Percentiles rank a stretch among this genome's conserved stretches.
Evolutionary conservation across 1,140 invertebrate genomes (phyloP).

Genomic region (Prorops nasuta): DNA sequence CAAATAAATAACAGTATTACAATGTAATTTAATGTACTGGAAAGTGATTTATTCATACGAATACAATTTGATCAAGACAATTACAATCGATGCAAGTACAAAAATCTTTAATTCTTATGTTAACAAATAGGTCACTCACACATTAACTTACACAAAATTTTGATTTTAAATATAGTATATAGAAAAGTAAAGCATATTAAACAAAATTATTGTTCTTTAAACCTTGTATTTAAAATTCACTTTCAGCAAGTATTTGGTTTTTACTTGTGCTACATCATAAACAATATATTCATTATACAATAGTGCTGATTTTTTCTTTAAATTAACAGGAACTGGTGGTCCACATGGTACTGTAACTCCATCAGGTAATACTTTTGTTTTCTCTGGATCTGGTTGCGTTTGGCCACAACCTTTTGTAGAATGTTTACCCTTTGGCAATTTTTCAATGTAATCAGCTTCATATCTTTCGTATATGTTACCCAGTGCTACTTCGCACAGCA

Average conservation of each 20-base stretch:
- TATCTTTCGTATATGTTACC: slow-evolving; percentile 84
- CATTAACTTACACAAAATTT: too few relatives aligned
- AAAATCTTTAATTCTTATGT: too few relatives aligned
- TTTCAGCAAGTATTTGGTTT: slow-evolving; percentile 76
- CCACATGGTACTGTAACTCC: slow-evolving; percentile 80
- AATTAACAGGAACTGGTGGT: slow-evolving; percentile 45
- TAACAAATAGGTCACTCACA: too few relatives aligned
- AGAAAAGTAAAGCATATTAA: neutral
- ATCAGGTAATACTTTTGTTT: slow-evolving; percentile 47
- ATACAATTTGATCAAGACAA: too few relatives aligned
- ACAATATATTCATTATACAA: slow-evolving; percentile 92
- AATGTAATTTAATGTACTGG: too few relatives aligned
- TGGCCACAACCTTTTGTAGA: slow-evolving; percentile 77
- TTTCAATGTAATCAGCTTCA: slow-evolving; percentile 72
- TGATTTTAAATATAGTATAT: slow-evolving; percentile 82
- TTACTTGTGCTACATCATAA: slow-evolving; percentile 87
- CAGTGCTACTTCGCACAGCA: slow-evolving; percentile 94
- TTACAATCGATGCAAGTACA: too few relatives aligned
- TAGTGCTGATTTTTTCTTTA: slow-evolving; percentile 56
- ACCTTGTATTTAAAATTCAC: slow-evolving; percentile 75
- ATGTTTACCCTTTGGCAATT: slow-evolving; percentile 75
- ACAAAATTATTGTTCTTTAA: slow-evolving; percentile 17
- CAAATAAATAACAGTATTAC: too few relatives aligned
- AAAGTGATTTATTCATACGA: too few relatives aligned
- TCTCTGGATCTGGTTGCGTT: slow-evolving; percentile 69